phyloP scores from a whole-genome alignment of 1,140 invertebrate species.

The Drosophila yakuba region DNA sequence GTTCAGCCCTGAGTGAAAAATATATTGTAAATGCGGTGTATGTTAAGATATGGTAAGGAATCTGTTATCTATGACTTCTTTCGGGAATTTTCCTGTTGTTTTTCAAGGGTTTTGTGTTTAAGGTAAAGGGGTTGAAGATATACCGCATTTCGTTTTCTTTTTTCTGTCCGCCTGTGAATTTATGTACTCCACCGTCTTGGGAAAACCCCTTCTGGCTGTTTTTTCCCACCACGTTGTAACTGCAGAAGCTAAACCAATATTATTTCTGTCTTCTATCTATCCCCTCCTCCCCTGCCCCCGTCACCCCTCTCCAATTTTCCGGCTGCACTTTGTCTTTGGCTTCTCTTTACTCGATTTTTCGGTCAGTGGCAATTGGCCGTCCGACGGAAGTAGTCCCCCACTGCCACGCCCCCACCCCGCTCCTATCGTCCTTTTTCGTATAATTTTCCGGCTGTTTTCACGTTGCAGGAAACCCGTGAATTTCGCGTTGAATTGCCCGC shows the following conservation, averaged over 20 bases:
- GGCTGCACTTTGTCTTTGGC: constrained; percentile 66
- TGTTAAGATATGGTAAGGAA: constrained; percentile 41
- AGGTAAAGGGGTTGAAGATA: not conserved
- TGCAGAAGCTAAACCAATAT: constrained; percentile 73
- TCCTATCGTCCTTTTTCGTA: constrained; percentile 26
- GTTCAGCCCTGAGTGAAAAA: constrained; percentile 2
- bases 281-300: not conserved
- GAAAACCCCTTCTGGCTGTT: not conserved
- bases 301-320: not conserved
- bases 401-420: not conserved
- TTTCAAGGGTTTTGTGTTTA: not conserved
- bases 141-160: not conserved
- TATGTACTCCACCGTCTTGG: constrained; percentile 22
- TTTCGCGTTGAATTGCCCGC: constrained; percentile 41
- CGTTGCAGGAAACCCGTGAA: constrained; percentile 70
- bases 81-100: constrained; percentile 10
- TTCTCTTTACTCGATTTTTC: constrained; percentile 67
- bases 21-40: constrained; percentile 1
- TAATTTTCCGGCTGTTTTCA: constrained; percentile 77
- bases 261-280: constrained; percentile 46
- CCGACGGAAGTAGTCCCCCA: constrained; percentile 38
- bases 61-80: constrained; percentile 27
- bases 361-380: constrained; percentile 77
- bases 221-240: constrained; percentile 14
- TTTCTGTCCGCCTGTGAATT: constrained; percentile 16